phyloP scores from a whole-genome alignment of 2,797 vertebrate genomes.

The Apogon talboti region DNA sequence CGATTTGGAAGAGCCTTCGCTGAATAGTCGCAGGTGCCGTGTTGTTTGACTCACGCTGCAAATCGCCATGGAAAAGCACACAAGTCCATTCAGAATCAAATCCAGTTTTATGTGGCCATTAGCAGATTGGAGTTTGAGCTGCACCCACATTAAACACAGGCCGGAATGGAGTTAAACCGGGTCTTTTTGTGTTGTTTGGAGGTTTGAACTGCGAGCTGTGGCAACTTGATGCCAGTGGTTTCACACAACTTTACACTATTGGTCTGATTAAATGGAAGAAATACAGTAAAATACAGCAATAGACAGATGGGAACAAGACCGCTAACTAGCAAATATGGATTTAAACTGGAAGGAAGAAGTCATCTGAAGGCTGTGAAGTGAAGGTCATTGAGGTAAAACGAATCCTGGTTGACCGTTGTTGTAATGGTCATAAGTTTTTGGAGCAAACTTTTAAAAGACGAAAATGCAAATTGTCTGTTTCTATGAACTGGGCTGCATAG shows the following conservation, averaged over 20 bases:
- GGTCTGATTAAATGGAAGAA: not conserved
- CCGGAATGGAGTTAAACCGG: conserved; percentile 16
- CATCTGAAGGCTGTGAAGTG: too few species aligned
- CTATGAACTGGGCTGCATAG: too few species aligned
- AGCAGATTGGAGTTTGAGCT: conserved; percentile 65
- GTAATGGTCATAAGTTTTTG: too few species aligned
- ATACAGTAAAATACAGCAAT: too few species aligned
- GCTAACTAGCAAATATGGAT: too few species aligned
- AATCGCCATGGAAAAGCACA: conserved; percentile 43
- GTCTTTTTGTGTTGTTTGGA: not conserved
- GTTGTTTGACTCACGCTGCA: conserved; percentile 53
- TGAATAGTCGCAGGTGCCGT: conserved; percentile 71
- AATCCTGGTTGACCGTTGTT: too few species aligned
- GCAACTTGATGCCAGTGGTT: not conserved
- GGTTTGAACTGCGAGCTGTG: not conserved
- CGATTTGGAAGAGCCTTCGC: conserved; percentile 53
- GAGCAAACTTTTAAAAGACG: too few species aligned
- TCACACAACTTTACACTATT: not conserved
- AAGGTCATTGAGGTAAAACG: too few species aligned
- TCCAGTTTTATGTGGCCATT: conserved; percentile 63
- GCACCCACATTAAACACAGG: conserved; percentile 53
- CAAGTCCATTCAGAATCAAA: conserved; percentile 43
- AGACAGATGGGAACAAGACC: too few species aligned
- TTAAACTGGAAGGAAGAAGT: too few species aligned
- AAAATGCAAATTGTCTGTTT: too few species aligned